Evolutionary conservation across 2,113 vertebrate species (phyloP).

Genomic region (Dipodomys stephensi): DNA sequence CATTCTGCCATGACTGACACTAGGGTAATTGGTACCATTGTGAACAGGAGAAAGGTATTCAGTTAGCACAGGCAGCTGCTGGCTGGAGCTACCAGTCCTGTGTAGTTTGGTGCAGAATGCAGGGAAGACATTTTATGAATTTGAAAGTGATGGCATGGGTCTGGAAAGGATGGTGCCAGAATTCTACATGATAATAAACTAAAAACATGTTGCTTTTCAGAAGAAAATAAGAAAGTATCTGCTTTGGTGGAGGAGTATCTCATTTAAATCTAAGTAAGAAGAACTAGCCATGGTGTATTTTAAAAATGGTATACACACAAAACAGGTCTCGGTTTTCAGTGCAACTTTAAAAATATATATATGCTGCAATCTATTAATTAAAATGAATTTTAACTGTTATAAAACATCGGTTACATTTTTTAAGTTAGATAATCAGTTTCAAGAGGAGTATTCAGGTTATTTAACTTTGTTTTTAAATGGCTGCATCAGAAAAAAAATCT

Average conservation of each 20-base stretch:
- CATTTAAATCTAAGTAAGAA: constrained; percentile 64
- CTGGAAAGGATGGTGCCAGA: constrained; percentile 45
- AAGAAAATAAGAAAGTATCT: constrained; percentile 46
- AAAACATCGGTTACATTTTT: constrained; percentile 70
- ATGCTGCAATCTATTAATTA: constrained; percentile 81
- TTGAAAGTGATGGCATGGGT: constrained; percentile 43
- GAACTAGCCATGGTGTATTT: constrained; percentile 64
- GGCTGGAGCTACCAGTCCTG: not conserved
- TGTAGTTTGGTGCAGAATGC: not conserved
- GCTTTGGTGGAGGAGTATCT: constrained; percentile 40
- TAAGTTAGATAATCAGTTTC: constrained; percentile 78
- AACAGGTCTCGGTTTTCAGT: constrained; percentile 74
- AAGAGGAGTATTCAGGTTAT: constrained; percentile 80
- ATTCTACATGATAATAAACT: constrained; percentile 59
- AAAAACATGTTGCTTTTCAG: constrained; percentile 59
- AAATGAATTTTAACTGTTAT: constrained; percentile 79
- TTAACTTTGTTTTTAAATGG: constrained; percentile 82
- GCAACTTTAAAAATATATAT: constrained; percentile 65
- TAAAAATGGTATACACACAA: constrained; percentile 43
- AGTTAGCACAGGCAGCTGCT: not conserved
- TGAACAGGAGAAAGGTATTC: not conserved
- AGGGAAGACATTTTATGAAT: constrained; percentile 56
- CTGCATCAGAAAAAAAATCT: constrained; percentile 80
- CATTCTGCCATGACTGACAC: constrained; percentile 72
- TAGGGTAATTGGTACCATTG: not conserved